Conservation (phyloP, 2,888 invertebrate genomes). For the Lasioglossum oenotherae region DNA sequence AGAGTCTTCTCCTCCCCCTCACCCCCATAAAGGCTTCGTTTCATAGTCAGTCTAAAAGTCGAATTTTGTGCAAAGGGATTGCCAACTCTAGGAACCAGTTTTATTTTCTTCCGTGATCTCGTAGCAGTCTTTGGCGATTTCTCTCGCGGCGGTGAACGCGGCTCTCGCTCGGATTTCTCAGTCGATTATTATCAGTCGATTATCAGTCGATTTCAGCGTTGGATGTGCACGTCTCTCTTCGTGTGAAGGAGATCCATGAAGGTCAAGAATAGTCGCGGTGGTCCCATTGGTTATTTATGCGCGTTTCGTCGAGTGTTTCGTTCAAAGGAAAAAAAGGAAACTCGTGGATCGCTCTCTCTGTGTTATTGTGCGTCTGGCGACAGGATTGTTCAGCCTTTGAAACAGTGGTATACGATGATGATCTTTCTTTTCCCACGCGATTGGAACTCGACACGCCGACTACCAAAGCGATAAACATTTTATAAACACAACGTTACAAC, state of each 20-base stretch:
- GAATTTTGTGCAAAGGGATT: slow-evolving; percentile 47
- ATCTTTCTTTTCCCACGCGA: neutral
- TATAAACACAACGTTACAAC: slow-evolving; percentile 51
- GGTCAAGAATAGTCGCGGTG: slow-evolving; percentile 51
- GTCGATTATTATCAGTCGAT: too few species aligned
- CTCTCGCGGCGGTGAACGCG: neutral
- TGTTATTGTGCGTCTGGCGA: slow-evolving; percentile 43
- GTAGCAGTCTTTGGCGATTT: slow-evolving; percentile 32
- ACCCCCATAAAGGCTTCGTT: neutral
- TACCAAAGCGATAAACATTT: slow-evolving; percentile 55
- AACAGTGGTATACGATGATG: neutral
- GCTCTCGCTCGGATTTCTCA: neutral
- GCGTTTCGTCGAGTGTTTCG: slow-evolving; percentile 35
- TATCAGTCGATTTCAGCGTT: slow-evolving; percentile 26
- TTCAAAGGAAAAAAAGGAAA: slow-evolving; percentile 28
- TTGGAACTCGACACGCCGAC: slow-evolving; percentile 43
- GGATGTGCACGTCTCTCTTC: slow-evolving; percentile 18
- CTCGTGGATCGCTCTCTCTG: slow-evolving; percentile 23
- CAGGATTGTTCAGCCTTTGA: slow-evolving; percentile 39
- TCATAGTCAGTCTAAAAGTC: slow-evolving; percentile 3
- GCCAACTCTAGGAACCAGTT: slow-evolving; percentile 50
- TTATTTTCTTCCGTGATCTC: neutral
- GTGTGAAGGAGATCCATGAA: slow-evolving; percentile 11
- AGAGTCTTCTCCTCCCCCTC: neutral
- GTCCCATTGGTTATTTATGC: slow-evolving; percentile 59